These are phyloP conservation scores for Pyrochroa serraticornis DNA, from an alignment of 2,888 invertebrate species.

Conservation along the genomic window DNA sequence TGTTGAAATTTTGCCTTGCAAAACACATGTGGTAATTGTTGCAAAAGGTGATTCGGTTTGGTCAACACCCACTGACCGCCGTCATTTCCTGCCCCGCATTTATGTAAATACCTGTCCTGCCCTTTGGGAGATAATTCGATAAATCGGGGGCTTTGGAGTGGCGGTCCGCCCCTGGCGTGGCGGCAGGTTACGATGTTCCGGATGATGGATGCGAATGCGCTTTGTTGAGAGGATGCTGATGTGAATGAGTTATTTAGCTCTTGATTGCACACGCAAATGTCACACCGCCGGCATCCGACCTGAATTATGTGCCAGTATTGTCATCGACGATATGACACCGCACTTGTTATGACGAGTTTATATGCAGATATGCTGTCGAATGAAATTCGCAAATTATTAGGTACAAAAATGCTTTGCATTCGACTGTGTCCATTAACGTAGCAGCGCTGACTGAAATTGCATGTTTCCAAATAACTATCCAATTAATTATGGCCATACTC, in stretches of 20 bases:
- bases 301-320: conserved; percentile 52
- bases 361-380: conserved; percentile 48
- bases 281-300: conserved; percentile 46
- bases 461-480: conserved; percentile 36
- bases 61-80: no score
- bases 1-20: no score
- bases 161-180: no score
- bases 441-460: conserved; percentile 39
- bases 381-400: conserved; percentile 47
- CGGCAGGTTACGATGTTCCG: no score
- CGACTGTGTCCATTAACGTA: conserved; percentile 40
- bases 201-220: conserved; percentile 47
- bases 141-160: no score
- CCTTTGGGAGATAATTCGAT: no score
- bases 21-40: no score
- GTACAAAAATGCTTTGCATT: conserved; percentile 43
- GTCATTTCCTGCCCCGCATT: no score
- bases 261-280: conserved; percentile 56
- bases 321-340: conserved; percentile 50
- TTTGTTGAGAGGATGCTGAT: conserved; percentile 49
- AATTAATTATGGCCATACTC: conserved; percentile 32
- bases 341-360: conserved; percentile 53
- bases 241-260: conserved; percentile 52
- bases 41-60: no score
- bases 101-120: no score